These are phyloP conservation scores for Ammospiza caudacuta DNA, from an alignment of 2,113 vertebrate species.

Conservation along the genomic window DNA sequence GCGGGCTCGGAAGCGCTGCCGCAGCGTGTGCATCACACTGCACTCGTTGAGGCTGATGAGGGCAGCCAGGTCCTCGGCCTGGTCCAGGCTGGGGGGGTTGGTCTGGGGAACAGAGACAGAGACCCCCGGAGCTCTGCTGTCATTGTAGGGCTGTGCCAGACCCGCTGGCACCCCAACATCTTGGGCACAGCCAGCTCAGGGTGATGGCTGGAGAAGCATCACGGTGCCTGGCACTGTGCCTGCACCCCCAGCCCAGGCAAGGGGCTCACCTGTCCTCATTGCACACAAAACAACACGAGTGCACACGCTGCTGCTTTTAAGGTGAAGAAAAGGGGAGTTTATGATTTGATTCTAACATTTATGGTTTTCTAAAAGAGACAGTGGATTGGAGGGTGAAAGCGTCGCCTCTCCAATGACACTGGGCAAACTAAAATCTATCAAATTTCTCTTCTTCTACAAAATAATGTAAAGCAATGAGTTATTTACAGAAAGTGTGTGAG, in stretches of 20 bases:
- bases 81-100: conserved; percentile 85
- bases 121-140: background rate
- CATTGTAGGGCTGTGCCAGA: rapidly evolving
- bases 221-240: rapidly evolving
- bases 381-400: too few species aligned
- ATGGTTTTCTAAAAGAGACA: too few species aligned
- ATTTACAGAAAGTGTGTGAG: too few species aligned
- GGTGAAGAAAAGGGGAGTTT: too few species aligned
- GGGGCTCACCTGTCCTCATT: background rate
- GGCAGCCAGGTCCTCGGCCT: conserved; percentile 84
- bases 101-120: conserved; percentile 67
- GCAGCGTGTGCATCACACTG: conserved; percentile 83
- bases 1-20: conserved; percentile 74
- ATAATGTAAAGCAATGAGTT: too few species aligned
- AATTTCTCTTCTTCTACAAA: too few species aligned
- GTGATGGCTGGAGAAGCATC: rapidly evolving
- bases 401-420: too few species aligned
- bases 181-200: background rate
- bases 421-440: too few species aligned
- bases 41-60: conserved; percentile 86
- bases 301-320: too few species aligned
- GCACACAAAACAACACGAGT: too few species aligned
- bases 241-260: rapidly evolving
- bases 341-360: too few species aligned
- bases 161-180: rapidly evolving